These are phyloP conservation scores for Coracopsis vasa DNA, from an alignment of 2,113 vertebrate genomes.

Conservation along the genomic window DNA sequence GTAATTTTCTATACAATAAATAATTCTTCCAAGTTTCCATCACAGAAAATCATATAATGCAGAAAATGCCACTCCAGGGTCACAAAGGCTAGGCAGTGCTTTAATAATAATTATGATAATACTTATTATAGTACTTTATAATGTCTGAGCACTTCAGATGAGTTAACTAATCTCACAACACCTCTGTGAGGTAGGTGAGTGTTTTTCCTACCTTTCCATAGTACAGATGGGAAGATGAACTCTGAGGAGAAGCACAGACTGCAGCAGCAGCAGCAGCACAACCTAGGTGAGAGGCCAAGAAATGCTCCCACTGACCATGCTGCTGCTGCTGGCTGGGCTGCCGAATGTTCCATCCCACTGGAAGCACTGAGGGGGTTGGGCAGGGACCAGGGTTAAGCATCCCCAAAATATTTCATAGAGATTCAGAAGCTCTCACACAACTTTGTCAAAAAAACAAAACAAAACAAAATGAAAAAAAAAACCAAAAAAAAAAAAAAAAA, in stretches of 20 bases:
- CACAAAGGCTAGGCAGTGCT: slow-evolving; percentile 78
- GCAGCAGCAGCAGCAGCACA: not conserved
- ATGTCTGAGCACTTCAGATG: slow-evolving; percentile 9
- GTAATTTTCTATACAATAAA: slow-evolving; percentile 77
- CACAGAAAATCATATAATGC: slow-evolving; percentile 50
- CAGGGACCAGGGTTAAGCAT: slow-evolving; percentile 22
- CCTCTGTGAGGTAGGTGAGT: slow-evolving; percentile 29
- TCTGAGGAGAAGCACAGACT: not conserved
- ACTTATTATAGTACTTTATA: slow-evolving; percentile 61
- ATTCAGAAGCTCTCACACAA: slow-evolving; percentile 71
- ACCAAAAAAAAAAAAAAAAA: not conserved
- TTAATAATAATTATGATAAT: slow-evolving; percentile 67
- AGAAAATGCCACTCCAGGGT: slow-evolving; percentile 64
- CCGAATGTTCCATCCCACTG: not conserved
- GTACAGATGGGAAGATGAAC: not conserved
- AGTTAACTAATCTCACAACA: slow-evolving; percentile 39
- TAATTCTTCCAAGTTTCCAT: slow-evolving; percentile 66
- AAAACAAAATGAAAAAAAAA: not conserved
- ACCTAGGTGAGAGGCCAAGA: not conserved
- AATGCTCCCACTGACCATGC: not conserved
- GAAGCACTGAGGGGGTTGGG: not conserved
- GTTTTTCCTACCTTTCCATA: slow-evolving; percentile 9
- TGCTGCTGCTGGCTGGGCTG: not conserved
- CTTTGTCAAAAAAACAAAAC: slow-evolving; percentile 47
- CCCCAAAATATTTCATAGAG: slow-evolving; percentile 54